Conservation (phyloP, 2,113 vertebrate genomes). For the Rhinichthys klamathensis region DNA sequence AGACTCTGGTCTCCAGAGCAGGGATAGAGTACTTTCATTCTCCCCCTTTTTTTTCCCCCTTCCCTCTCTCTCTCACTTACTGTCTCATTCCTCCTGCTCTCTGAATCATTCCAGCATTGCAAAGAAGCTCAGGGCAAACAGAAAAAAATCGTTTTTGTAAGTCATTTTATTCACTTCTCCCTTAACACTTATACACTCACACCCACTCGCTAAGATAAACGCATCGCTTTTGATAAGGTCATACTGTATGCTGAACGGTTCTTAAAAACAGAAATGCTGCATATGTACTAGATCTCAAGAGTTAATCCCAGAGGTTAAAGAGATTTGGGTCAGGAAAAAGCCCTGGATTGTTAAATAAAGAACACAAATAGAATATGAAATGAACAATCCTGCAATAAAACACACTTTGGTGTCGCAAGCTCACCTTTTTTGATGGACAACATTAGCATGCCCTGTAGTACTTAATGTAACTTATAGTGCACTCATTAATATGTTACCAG, state of each 20-base stretch:
- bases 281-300: conserved; percentile 19
- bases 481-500: not conserved
- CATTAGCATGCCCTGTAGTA: not conserved
- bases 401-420: not conserved
- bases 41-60: not conserved
- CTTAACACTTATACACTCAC: conserved; percentile 25
- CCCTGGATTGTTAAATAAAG: conserved; percentile 11
- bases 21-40: conserved; percentile 38
- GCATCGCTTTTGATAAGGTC: conserved; percentile 38
- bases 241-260: conserved; percentile 24
- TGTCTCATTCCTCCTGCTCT: conserved; percentile 24
- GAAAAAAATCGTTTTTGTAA: conserved; percentile 34
- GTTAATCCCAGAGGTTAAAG: conserved; percentile 31
- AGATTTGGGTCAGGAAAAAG: conserved; percentile 34
- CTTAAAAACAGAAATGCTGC: conserved; percentile 34
- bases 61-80: conserved; percentile 8
- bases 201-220: conserved; percentile 11
- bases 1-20: conserved; percentile 38
- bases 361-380: not conserved
- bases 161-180: conserved; percentile 47
- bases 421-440: conserved; percentile 12
- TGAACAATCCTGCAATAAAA: not conserved
- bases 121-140: conserved; percentile 38
- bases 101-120: conserved; percentile 41
- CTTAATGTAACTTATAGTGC: conserved; percentile 10